These are phyloP conservation scores for Microchirus variegatus DNA, from an alignment of 2,797 vertebrate genomes.

Conservation along the genomic window DNA sequence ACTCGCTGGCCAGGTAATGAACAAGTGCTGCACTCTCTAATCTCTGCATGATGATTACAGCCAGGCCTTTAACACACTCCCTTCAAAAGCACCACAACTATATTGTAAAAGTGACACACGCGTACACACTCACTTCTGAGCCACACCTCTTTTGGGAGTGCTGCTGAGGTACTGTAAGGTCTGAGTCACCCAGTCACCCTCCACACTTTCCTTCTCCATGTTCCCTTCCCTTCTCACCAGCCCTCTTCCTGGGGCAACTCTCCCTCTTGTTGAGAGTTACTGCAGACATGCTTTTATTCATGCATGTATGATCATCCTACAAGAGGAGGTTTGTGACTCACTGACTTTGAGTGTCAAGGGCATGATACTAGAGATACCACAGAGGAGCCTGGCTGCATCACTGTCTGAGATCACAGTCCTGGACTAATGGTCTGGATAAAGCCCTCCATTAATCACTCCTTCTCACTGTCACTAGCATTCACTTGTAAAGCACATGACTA, in stretches of 20 bases:
- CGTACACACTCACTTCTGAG: constrained; percentile 13
- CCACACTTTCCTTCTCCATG: constrained; percentile 28
- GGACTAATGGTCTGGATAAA: constrained; percentile 59
- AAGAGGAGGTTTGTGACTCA: constrained; percentile 55
- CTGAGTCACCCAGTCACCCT: constrained; percentile 69
- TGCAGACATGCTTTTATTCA: constrained; percentile 28
- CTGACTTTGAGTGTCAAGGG: constrained; percentile 49
- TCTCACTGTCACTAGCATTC: constrained; percentile 48
- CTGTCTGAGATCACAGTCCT: constrained; percentile 70
- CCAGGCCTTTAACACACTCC: constrained; percentile 56
- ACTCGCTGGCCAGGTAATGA: constrained; percentile 65
- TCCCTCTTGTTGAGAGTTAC: constrained; percentile 23
- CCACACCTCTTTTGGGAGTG: constrained; percentile 70
- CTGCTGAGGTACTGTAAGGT: constrained; percentile 50
- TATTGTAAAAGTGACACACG: constrained; percentile 49
- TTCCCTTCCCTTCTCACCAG: constrained; percentile 11
- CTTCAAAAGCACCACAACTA: constrained; percentile 58
- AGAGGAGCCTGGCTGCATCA: constrained; percentile 60
- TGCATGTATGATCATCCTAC: constrained; percentile 25
- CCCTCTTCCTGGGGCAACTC: constrained; percentile 34
- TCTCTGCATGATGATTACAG: constrained; percentile 68
- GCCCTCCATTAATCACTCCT: constrained; percentile 50
- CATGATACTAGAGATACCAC: constrained; percentile 54
- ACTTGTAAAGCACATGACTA: constrained; percentile 43
- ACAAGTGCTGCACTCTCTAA: constrained; percentile 58